Conservation (phyloP, 1,140 invertebrate species). For the Venturia canescens region DNA sequence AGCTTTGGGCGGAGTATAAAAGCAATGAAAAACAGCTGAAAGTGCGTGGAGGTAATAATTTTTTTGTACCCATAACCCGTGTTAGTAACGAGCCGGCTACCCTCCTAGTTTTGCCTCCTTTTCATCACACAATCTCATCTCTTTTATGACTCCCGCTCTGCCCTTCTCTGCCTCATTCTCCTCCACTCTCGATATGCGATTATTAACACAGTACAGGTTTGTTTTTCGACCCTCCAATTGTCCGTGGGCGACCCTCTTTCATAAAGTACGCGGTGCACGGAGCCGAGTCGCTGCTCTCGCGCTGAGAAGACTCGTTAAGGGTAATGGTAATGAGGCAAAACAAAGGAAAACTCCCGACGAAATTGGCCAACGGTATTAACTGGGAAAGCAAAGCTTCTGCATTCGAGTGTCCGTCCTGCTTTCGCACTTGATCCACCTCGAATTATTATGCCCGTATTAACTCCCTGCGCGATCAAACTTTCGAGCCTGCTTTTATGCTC, state of each 20-base stretch:
- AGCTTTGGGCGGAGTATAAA: not conserved
- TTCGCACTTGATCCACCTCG: not conserved
- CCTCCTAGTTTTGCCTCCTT: not conserved
- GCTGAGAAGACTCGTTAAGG: not conserved
- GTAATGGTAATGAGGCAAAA: not conserved
- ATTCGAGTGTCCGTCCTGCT: not conserved
- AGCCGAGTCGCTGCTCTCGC: not conserved
- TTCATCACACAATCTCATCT: not conserved
- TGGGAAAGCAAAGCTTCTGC: not conserved
- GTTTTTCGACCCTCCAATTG: not conserved
- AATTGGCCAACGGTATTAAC: not conserved
- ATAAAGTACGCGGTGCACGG: not conserved
- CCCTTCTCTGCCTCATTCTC: not conserved
- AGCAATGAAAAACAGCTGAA: not conserved
- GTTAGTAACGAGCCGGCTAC: conserved; percentile 14
- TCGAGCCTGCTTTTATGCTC: not conserved
- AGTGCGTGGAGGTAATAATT: not conserved
- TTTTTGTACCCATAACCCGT: not conserved
- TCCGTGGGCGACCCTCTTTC: not conserved
- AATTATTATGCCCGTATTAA: not conserved
- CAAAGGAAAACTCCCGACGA: not conserved
- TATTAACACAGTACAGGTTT: not conserved
- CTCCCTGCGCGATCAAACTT: not conserved
- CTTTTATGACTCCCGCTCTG: not conserved
- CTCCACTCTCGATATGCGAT: not conserved